These are phyloP conservation scores for Cenopis cana DNA, from an alignment of 2,888 invertebrate species.

Conservation along the genomic window DNA sequence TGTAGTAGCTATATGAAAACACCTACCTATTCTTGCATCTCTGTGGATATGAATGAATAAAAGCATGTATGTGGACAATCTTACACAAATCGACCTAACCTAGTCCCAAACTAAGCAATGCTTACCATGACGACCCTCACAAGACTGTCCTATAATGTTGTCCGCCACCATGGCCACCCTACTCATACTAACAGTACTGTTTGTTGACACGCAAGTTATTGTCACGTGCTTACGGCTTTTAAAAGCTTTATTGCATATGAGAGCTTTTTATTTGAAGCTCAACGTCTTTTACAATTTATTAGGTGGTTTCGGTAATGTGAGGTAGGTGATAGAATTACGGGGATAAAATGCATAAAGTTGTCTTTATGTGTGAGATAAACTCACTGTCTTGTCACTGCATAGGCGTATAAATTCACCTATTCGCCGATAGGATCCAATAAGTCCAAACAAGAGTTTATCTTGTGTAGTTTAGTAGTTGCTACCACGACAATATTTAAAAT, in stretches of 20 bases:
- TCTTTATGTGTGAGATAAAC: background rate
- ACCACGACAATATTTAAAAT: too few relatives aligned
- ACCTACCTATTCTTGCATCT: too few relatives aligned
- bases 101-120: too few relatives aligned
- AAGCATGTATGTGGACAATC: too few relatives aligned
- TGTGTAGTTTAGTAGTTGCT: too few relatives aligned
- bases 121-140: background rate
- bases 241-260: constrained; percentile 39
- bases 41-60: too few relatives aligned
- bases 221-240: constrained; percentile 38
- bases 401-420: too few relatives aligned
- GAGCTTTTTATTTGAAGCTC: constrained; percentile 21
- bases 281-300: constrained; percentile 24
- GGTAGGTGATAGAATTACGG: background rate
- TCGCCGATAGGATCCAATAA: too few relatives aligned
- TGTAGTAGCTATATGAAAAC: too few relatives aligned
- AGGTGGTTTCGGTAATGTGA: constrained; percentile 14
- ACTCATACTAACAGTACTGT: constrained; percentile 20
- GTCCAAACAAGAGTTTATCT: too few relatives aligned
- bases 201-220: constrained; percentile 37
- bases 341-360: constrained; percentile 13
- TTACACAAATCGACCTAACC: too few relatives aligned
- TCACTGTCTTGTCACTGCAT: too few relatives aligned
- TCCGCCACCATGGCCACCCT: constrained; percentile 11
- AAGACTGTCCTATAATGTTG: constrained; percentile 9